Evolutionary conservation across 2,797 vertebrate genomes (phyloP).

Genomic region (Acipenser ruthenus): DNA sequence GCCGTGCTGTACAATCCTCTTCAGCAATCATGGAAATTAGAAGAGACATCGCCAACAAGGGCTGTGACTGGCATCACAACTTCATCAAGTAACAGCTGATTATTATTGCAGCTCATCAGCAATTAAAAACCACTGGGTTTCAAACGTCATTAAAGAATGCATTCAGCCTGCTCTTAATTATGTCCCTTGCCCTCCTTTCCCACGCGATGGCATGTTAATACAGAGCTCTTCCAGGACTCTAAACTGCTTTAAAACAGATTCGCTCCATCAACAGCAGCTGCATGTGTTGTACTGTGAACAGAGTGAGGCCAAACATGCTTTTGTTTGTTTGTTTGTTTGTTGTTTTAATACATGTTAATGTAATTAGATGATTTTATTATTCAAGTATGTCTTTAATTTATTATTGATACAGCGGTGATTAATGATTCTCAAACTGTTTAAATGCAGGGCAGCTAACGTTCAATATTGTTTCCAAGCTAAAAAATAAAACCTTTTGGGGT

Average conservation of each 20-base stretch:
- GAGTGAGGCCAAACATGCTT: conserved; percentile 11
- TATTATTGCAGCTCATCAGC: conserved; percentile 49
- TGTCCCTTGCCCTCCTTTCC: conserved; percentile 44
- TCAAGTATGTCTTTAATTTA: too few species aligned
- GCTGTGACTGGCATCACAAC: conserved; percentile 35
- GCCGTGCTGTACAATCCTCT: too few species aligned
- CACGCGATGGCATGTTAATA: conserved; percentile 43
- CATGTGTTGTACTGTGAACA: conserved; percentile 12
- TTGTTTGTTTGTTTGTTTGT: background rate
- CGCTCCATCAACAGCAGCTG: conserved; percentile 11
- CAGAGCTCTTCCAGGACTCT: conserved; percentile 21
- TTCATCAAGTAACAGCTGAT: conserved; percentile 50
- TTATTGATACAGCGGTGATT: too few species aligned
- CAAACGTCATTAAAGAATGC: conserved; percentile 53
- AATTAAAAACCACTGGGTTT: conserved; percentile 27
- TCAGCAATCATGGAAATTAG: background rate
- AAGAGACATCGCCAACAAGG: conserved; percentile 7
- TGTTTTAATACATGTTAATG: too few species aligned
- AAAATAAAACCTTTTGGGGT: too few species aligned
- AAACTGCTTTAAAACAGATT: conserved; percentile 23
- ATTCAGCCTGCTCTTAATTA: conserved; percentile 39
- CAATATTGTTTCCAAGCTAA: too few species aligned
- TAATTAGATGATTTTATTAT: too few species aligned
- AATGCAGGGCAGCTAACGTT: too few species aligned
- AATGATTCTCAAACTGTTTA: too few species aligned